Evolutionary conservation across 2,888 invertebrate genomes (phyloP).

Genomic region (Heterodera filipjevi): DNA sequence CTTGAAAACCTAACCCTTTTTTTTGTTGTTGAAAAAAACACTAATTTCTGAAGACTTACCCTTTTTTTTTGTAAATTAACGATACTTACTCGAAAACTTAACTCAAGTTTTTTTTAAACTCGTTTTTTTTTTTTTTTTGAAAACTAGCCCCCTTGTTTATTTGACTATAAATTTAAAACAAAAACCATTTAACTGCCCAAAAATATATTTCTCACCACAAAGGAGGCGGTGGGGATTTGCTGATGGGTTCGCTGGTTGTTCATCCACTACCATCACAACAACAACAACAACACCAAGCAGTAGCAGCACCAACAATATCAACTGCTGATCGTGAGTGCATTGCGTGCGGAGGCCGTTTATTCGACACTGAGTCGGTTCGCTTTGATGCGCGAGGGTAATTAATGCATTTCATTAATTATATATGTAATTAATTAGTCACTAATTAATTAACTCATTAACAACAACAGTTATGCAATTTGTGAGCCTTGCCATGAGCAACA

Average conservation of each 20-base stretch:
- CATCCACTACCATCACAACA: background rate
- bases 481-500: constrained; percentile 16
- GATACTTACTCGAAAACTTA: too few species aligned
- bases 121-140: too few species aligned
- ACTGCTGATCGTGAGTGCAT: constrained; percentile 8
- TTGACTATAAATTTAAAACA: too few species aligned
- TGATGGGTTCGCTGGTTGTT: background rate
- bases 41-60: too few species aligned
- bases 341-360: constrained; percentile 14
- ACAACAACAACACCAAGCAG: background rate
- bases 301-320: background rate
- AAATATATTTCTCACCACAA: too few species aligned
- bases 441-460: background rate
- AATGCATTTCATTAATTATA: background rate
- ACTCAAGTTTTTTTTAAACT: too few species aligned
- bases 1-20: too few species aligned
- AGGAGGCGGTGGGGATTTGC: background rate
- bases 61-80: too few species aligned
- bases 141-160: too few species aligned
- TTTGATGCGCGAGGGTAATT: background rate
- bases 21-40: too few species aligned
- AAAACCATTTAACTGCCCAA: too few species aligned
- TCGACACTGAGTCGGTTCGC: background rate
- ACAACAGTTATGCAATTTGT: constrained; percentile 22
- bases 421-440: background rate